phyloP scores from a whole-genome alignment of 2,797 vertebrate genomes.

The Tapera naevia region DNA sequence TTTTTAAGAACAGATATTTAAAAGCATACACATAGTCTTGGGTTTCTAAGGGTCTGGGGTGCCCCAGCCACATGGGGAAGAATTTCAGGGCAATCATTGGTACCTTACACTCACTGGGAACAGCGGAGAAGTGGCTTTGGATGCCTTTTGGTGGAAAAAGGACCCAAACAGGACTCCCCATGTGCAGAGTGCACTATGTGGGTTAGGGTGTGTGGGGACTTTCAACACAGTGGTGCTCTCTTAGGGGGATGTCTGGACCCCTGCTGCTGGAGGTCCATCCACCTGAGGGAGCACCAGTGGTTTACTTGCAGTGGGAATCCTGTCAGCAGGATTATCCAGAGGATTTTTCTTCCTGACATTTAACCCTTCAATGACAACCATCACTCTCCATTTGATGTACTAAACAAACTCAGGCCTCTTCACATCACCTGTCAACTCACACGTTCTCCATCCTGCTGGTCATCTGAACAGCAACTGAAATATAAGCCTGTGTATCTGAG shows the following conservation, averaged over 20 bases:
- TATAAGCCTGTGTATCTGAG: neutral
- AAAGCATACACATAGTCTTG: neutral
- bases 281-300: fast-evolving
- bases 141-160: neutral
- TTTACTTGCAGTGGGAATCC: neutral
- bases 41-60: neutral
- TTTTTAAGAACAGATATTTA: neutral
- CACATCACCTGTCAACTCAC: neutral
- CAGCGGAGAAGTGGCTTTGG: neutral
- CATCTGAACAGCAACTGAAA: conserved; percentile 37
- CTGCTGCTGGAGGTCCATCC: neutral
- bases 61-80: neutral
- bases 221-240: neutral
- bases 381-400: neutral
- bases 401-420: neutral
- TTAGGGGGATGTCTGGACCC: neutral
- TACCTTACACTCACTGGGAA: neutral
- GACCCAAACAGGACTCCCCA: neutral
- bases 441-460: neutral
- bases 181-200: neutral
- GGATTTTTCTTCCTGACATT: neutral
- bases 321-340: neutral
- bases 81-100: neutral
- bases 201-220: neutral
- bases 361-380: neutral